phyloP scores from a whole-genome alignment of 92 coral and sea anemone species.

The Pocillopora grandis region DNA sequence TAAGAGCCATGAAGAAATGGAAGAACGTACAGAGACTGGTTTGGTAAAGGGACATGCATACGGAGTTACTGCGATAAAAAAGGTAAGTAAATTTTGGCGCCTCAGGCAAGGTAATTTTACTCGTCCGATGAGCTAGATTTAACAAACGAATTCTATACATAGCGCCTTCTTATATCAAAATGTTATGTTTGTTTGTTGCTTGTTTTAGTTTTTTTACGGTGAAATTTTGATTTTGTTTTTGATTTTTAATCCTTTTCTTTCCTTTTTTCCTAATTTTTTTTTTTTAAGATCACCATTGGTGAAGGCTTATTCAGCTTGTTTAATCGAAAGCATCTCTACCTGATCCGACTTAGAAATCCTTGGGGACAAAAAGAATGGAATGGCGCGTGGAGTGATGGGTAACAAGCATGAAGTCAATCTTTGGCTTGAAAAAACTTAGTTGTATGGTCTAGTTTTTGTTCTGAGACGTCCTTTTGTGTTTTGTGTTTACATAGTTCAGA shows the following conservation, averaged over 20 bases:
- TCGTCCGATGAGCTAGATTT: too few relatives aligned
- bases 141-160: too few relatives aligned
- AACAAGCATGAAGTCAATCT: background rate
- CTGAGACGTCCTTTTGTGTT: background rate
- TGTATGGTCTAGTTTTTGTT: background rate
- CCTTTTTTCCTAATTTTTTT: background rate
- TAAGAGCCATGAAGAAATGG: constrained; percentile 87
- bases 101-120: too few relatives aligned
- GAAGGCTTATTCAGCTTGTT: constrained; percentile 90
- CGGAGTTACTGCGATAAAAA: constrained; percentile 90
- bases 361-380: constrained; percentile 99
- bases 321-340: constrained; percentile 81
- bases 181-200: too few relatives aligned
- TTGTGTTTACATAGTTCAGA: constrained; percentile 56
- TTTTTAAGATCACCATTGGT: constrained; percentile 73
- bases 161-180: too few relatives aligned
- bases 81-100: constrained; percentile 48
- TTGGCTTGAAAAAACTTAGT: background rate
- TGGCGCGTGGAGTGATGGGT: constrained; percentile 99
- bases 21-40: constrained; percentile 86
- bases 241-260: too few relatives aligned
- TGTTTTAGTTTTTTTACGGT: too few relatives aligned
- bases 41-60: constrained; percentile 97
- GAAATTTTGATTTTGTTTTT: too few relatives aligned
- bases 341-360: constrained; percentile 95